These are phyloP conservation scores for Casuarius casuarius DNA, from an alignment of 2,113 vertebrate species.

Conservation along the genomic window DNA sequence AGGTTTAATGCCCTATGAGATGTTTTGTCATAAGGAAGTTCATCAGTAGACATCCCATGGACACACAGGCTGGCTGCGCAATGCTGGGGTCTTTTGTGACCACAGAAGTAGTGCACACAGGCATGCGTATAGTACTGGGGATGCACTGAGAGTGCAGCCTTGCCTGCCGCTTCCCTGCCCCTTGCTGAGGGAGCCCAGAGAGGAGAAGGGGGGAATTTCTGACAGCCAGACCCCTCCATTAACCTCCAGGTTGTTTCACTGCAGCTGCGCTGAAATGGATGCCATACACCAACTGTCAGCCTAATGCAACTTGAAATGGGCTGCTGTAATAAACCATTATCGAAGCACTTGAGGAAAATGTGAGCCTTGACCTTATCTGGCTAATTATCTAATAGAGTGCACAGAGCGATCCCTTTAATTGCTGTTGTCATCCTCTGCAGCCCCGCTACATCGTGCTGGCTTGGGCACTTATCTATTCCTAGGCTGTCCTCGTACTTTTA, in stretches of 20 bases:
- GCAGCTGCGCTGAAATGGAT: conserved; percentile 56
- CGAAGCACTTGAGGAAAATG: conserved; percentile 60
- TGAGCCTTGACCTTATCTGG: conserved; percentile 68
- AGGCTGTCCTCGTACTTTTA: neutral
- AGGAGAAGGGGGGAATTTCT: neutral
- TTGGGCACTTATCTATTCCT: neutral
- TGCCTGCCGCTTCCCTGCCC: neutral
- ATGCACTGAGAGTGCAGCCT: neutral
- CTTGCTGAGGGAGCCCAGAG: neutral
- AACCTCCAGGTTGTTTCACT: neutral
- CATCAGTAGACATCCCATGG: neutral
- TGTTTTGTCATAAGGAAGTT: neutral
- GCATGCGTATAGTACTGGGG: neutral
- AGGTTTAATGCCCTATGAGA: neutral
- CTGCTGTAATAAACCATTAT: conserved; percentile 65
- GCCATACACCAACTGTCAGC: conserved; percentile 43
- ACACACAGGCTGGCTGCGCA: neutral
- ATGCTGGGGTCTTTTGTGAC: neutral
- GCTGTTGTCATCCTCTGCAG: conserved; percentile 42
- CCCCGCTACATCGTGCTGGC: neutral
- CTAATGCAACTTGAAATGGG: conserved; percentile 61
- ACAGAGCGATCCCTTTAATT: conserved; percentile 57
- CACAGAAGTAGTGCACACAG: neutral
- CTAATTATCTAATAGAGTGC: conserved; percentile 64
- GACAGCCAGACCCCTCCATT: neutral